These are phyloP conservation scores for Podiceps cristatus DNA, from an alignment of 2,113 vertebrate genomes.

Conservation along the genomic window DNA sequence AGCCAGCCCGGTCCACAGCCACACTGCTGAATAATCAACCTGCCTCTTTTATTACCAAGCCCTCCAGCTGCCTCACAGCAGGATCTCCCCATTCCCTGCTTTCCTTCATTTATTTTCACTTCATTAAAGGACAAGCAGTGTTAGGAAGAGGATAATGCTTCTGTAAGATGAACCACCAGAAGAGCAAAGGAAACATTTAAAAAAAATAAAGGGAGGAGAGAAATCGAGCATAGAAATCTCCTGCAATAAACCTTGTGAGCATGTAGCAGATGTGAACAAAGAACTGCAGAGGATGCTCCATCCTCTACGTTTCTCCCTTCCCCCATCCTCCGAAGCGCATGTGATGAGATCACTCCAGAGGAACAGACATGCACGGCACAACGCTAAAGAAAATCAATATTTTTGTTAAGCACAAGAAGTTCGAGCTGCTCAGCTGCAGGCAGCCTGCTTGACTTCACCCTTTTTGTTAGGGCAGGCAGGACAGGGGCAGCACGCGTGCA, in stretches of 20 bases:
- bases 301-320: slow-evolving; percentile 17
- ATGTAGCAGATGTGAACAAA: slow-evolving; percentile 73
- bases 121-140: slow-evolving; percentile 58
- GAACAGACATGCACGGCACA: background rate
- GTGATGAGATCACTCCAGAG: slow-evolving; percentile 29
- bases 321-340: background rate
- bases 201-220: slow-evolving; percentile 9
- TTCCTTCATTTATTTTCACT: slow-evolving; percentile 69
- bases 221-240: slow-evolving; percentile 51
- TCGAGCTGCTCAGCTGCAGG: slow-evolving; percentile 10
- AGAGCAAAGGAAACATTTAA: slow-evolving; percentile 17
- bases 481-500: fast-evolving
- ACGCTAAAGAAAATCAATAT: slow-evolving; percentile 33
- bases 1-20: background rate
- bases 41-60: slow-evolving; percentile 50
- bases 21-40: slow-evolving; percentile 33
- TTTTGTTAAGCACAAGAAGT: slow-evolving; percentile 18
- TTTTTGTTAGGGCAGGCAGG: background rate
- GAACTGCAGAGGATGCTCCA: slow-evolving; percentile 33
- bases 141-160: slow-evolving; percentile 49
- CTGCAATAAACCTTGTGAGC: slow-evolving; percentile 42
- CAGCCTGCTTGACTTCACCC: background rate
- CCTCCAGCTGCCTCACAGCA: slow-evolving; percentile 57
- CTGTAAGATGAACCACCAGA: slow-evolving; percentile 51
- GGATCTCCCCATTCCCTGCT: slow-evolving; percentile 47